Base-by-base conservation (phyloP, 1,140 invertebrate species). In the Eumaeus atala region DNA sequence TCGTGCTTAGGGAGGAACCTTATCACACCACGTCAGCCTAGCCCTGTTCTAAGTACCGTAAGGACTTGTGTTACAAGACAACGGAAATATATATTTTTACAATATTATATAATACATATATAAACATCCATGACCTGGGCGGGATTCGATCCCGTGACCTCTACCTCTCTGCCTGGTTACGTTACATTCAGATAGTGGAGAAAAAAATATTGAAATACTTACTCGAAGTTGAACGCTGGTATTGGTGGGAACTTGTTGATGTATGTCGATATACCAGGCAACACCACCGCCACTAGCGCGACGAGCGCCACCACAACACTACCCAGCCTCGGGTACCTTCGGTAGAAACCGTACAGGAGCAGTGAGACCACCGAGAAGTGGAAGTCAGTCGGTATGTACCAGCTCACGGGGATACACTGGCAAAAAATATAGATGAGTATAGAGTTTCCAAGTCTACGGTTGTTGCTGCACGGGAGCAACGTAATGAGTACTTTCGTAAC, bases 311-410 rank as follows among this genome's bases (percentile, higher is more conserved):
- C 60, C 10, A 76, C 48, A 1, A 67, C 56, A 1, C 78, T 50
- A 0, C 77, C 75, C 0, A 70, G 18, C 8, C 51, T 40, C 56
- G 65, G 66, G 58, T 77, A 56, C 0, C 59, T 76, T 33, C 75
- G 85, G 28, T 92, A 83, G 9, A 91, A 64, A 18, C 88, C 80
- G 49, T 89, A 87, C 16, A 93, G 67, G 1, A 92, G 62, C 2
- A 92, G 84, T 0, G 91, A 89, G 0, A 93, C 70, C 28, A 92
- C 76, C 70, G 93, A 94, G 68, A 92, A 92, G 75, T 94, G 93
- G 77, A 93, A 93, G 71, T 95, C 94, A 59, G 92, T 92, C 0
- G 93, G 91, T 40, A 95, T 85, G 75, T 94, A 95, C 94, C 93
- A 95, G 0, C 92, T 89, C 69, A 92, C 90, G 0, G 91, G 87